These are phyloP conservation scores for Tetrapedia diversipes DNA, from an alignment of 2,888 invertebrate genomes.

Conservation along the genomic window DNA sequence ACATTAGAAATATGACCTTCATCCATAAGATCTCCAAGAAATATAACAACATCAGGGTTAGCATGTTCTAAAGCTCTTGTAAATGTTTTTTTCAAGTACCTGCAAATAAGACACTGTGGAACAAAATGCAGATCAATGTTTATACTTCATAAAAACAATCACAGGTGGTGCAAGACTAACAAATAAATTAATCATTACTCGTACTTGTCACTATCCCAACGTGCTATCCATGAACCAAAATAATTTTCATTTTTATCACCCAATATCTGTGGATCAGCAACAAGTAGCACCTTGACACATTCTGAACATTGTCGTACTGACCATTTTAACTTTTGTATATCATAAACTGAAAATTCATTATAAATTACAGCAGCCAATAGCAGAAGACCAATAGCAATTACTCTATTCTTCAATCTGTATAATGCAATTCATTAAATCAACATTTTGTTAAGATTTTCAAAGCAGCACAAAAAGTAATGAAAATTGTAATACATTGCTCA, in stretches of 20 bases:
- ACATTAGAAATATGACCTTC: slow-evolving; percentile 93
- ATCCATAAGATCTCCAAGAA: slow-evolving; percentile 97
- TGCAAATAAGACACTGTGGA: slow-evolving; percentile 81
- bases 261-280: slow-evolving; percentile 96
- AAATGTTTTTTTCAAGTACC: slow-evolving; percentile 92
- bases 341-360: slow-evolving; percentile 85
- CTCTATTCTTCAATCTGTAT: slow-evolving; percentile 61
- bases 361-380: slow-evolving; percentile 80
- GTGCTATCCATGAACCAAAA: slow-evolving; percentile 88
- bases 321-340: slow-evolving; percentile 84
- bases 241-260: slow-evolving; percentile 90
- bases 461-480: not conserved
- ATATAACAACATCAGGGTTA: slow-evolving; percentile 93
- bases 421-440: slow-evolving; percentile 25
- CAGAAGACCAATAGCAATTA: slow-evolving; percentile 49
- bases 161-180: not conserved
- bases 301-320: slow-evolving; percentile 80
- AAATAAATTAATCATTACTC: slow-evolving; percentile 14
- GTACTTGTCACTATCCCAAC: slow-evolving; percentile 96
- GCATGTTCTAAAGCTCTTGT: slow-evolving; percentile 87
- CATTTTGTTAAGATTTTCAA: not conserved
- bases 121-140: slow-evolving; percentile 46
- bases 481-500: not conserved
- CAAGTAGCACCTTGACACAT: slow-evolving; percentile 88
- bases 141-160: not conserved